These are phyloP conservation scores for Onthophagus sagittarius DNA, from an alignment of 2,888 invertebrate species.

Conservation along the genomic window DNA sequence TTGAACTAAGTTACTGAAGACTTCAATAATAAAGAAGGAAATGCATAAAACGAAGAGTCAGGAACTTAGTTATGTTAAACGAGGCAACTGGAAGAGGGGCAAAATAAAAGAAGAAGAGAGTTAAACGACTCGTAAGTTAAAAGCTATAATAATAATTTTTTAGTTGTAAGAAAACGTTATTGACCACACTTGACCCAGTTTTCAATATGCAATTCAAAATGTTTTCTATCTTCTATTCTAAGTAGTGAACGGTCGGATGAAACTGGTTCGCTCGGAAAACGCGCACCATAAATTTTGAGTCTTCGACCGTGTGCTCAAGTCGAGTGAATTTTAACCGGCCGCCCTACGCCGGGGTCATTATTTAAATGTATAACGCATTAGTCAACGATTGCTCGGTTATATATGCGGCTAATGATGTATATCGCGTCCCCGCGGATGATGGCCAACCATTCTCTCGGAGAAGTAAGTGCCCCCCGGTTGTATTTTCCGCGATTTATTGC, in stretches of 20 bases:
- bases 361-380: constrained; percentile 12
- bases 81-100: no score
- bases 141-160: no score
- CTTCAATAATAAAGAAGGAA: no score
- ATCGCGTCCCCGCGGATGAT: neutral
- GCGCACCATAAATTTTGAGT: neutral
- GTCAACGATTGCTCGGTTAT: constrained; percentile 10
- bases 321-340: constrained; percentile 9
- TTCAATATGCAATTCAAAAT: neutral
- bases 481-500: constrained; percentile 2
- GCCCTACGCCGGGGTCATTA: constrained; percentile 9
- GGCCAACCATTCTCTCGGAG: neutral
- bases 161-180: neutral
- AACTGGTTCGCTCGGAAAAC: neutral
- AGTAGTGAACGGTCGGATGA: neutral
- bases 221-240: neutral
- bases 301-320: neutral
- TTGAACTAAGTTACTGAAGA: no score
- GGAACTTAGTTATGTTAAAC: no score
- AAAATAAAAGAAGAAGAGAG: no score
- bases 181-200: neutral
- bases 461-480: neutral
- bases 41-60: no score
- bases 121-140: no score
- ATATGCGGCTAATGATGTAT: constrained; percentile 13